These are phyloP conservation scores for Sciaenops ocellatus DNA, from an alignment of 2,797 vertebrate species.

Conservation along the genomic window DNA sequence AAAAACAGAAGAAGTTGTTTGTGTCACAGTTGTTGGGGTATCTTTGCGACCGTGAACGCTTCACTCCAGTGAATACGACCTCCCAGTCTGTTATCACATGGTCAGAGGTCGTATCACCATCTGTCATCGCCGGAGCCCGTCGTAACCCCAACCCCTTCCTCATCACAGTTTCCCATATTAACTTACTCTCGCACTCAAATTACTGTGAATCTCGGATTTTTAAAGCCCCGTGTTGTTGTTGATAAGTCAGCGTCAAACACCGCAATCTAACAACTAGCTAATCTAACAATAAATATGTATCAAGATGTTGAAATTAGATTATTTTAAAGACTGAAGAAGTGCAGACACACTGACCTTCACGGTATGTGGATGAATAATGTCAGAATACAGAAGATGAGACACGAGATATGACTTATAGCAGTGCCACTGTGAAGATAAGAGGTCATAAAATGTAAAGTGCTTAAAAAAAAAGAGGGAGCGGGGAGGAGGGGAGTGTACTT, in stretches of 20 bases:
- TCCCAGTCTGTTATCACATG: constrained; percentile 54
- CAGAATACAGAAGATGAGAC: background rate
- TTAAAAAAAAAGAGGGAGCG: background rate
- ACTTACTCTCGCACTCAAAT: constrained; percentile 13
- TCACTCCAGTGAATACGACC: constrained; percentile 50
- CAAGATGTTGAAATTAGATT: background rate
- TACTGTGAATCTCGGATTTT: background rate
- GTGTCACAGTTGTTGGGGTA: constrained; percentile 37
- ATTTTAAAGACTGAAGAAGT: background rate
- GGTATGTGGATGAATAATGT: background rate
- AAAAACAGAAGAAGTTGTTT: constrained; percentile 15
- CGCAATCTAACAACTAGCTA: background rate
- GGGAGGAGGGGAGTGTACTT: constrained; percentile 79
- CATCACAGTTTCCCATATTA: constrained; percentile 23
- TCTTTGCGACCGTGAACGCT: constrained; percentile 41
- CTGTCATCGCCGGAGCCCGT: constrained; percentile 59
- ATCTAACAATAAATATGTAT: background rate
- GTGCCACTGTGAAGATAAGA: background rate
- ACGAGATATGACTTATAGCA: background rate
- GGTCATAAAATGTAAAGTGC: background rate
- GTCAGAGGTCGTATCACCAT: constrained; percentile 70
- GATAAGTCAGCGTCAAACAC: background rate
- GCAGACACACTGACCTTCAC: background rate
- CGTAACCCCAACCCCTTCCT: constrained; percentile 12
- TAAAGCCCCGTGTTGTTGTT: background rate